Evolutionary conservation across 92 coral and sea anemone species (phyloP).

Genomic region (Porites evermanni): DNA sequence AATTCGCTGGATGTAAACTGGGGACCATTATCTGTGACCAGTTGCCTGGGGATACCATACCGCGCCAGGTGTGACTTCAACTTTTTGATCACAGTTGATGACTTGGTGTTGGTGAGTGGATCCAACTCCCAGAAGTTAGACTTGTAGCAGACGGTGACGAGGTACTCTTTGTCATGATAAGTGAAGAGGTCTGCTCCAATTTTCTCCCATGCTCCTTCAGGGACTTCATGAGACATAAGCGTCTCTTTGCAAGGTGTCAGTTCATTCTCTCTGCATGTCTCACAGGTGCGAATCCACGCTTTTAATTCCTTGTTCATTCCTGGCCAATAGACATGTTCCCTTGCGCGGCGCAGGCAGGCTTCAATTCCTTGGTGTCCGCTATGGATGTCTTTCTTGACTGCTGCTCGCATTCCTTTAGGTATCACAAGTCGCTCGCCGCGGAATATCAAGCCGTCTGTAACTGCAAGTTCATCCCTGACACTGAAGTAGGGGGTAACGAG

Average conservation of each 20-base stretch:
- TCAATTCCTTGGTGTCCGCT: constrained; percentile 20
- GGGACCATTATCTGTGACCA: too few species aligned
- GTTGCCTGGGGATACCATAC: neutral
- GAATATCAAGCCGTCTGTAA: too few species aligned
- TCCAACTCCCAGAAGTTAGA: constrained; percentile 13
- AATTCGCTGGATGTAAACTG: too few species aligned
- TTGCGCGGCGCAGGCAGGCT: neutral
- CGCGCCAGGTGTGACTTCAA: neutral
- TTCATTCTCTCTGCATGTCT: constrained; percentile 1
- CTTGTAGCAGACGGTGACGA: constrained; percentile 6
- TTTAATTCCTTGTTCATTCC: constrained; percentile 32
- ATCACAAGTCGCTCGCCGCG: too few species aligned
- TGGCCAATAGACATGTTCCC: constrained; percentile 26
- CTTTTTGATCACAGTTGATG: neutral
- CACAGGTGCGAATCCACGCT: neutral
- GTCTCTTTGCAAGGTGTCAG: too few species aligned
- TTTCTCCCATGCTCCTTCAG: constrained; percentile 25
- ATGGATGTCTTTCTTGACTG: too few species aligned
- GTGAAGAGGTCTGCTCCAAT: constrained; percentile 14
- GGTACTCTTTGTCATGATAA: constrained; percentile 16
- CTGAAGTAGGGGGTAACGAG: too few species aligned
- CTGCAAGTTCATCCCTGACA: too few species aligned
- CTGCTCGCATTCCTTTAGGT: too few species aligned
- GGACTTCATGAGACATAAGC: neutral
- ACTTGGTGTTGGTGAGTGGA: constrained; percentile 2